These are phyloP conservation scores for Caenorhabditis sp. DNA, from an alignment of 2,888 invertebrate genomes.

Conservation along the genomic window DNA sequence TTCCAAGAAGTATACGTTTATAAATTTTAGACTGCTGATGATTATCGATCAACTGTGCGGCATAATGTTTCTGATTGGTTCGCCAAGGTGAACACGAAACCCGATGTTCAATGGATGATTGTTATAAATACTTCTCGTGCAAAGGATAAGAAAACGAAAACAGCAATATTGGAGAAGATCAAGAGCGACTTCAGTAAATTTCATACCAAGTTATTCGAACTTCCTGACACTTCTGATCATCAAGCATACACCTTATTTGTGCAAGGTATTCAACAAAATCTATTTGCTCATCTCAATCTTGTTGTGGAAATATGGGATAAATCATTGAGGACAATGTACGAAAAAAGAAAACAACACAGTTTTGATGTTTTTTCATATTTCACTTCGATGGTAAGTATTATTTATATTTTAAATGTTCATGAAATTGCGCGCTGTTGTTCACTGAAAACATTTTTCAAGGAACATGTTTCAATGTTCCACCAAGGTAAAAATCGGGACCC, in stretches of 20 bases:
- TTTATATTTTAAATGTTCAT: no score
- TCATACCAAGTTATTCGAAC: conserved; percentile 47
- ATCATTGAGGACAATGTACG: conserved; percentile 23
- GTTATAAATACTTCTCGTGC: conserved; percentile 62
- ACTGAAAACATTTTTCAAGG: no score
- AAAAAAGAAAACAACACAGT: conserved; percentile 21
- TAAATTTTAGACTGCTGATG: conserved; percentile 63
- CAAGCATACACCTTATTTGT: conserved; percentile 42
- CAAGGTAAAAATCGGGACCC: no score
- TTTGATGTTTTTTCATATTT: conserved; percentile 31
- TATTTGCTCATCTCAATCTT: conserved; percentile 46
- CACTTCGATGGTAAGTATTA: conserved; percentile 24
- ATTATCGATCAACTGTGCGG: conserved; percentile 61
- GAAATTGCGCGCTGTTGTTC: no score
- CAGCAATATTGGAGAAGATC: conserved; percentile 60
- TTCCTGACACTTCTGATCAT: conserved; percentile 54
- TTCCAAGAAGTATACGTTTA: not conserved
- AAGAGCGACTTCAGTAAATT: conserved; percentile 61
- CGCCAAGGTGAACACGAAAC: conserved; percentile 49
- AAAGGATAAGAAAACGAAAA: conserved; percentile 63
- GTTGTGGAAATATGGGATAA: conserved; percentile 52
- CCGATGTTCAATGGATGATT: conserved; percentile 66
- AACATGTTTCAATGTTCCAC: no score
- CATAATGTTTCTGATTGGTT: conserved; percentile 69
- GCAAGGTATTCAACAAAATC: conserved; percentile 37